phyloP scores from a whole-genome alignment of 2,888 invertebrate genomes.

The Machimus rusticus region DNA sequence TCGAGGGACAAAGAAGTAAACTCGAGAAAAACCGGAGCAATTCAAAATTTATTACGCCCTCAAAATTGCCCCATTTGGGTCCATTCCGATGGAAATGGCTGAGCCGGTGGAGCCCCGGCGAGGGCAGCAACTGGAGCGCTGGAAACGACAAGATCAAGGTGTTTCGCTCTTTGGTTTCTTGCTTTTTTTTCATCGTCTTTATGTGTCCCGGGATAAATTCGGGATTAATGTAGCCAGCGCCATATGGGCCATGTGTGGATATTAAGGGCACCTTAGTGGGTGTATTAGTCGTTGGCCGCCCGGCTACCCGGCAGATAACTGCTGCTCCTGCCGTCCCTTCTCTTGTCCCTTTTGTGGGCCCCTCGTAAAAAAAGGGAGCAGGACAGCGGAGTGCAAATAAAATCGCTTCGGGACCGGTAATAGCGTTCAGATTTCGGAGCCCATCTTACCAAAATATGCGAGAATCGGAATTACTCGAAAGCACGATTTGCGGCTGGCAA shows the following conservation, averaged over 20 bases:
- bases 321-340: slow-evolving; percentile 21
- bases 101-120: not conserved
- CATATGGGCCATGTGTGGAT: slow-evolving; percentile 39
- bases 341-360: slow-evolving; percentile 36
- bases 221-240: slow-evolving; percentile 42
- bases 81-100: slow-evolving; percentile 40
- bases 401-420: slow-evolving; percentile 37
- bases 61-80: slow-evolving; percentile 44
- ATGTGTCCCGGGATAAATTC: slow-evolving; percentile 42
- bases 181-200: slow-evolving; percentile 42
- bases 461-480: slow-evolving; percentile 15
- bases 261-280: slow-evolving; percentile 23
- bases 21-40: slow-evolving; percentile 41
- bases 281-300: not conserved
- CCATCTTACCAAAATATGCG: not conserved
- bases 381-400: slow-evolving; percentile 40
- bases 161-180: slow-evolving; percentile 46
- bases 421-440: slow-evolving; percentile 32
- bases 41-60: slow-evolving; percentile 47
- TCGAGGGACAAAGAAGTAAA: slow-evolving; percentile 41
- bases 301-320: not conserved
- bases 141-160: slow-evolving; percentile 41
- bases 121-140: not conserved
- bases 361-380: slow-evolving; percentile 40
- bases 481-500: slow-evolving; percentile 20